phyloP scores from a whole-genome alignment of 2,888 invertebrate genomes.

The Sphinx pinastri region DNA sequence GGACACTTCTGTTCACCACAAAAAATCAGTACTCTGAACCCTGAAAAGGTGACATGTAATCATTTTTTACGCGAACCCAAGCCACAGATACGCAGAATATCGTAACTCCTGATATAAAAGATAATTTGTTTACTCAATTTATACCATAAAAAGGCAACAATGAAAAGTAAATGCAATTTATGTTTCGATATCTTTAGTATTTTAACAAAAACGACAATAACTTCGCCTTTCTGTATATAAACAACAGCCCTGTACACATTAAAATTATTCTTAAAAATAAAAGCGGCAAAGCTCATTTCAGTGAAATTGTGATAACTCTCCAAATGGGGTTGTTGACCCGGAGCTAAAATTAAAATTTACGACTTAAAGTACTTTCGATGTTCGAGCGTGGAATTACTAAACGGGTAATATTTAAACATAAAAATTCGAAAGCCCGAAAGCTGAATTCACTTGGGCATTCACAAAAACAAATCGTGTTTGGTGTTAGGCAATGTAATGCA shows the following conservation, averaged over 20 bases:
- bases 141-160: too few relatives aligned
- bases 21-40: too few relatives aligned
- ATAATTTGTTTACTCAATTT: too few relatives aligned
- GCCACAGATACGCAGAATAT: too few relatives aligned
- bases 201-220: background rate
- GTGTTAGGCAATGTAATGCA: conserved; percentile 71
- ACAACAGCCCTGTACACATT: background rate
- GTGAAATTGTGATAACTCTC: conserved; percentile 27
- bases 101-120: too few relatives aligned
- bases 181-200: background rate
- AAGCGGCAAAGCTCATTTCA: conserved; percentile 38
- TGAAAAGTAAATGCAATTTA: background rate
- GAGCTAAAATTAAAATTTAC: conserved; percentile 26
- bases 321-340: conserved; percentile 28
- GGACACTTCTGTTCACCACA: too few relatives aligned
- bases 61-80: too few relatives aligned
- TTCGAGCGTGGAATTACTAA: conserved; percentile 24
- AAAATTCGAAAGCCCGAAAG: conserved; percentile 52
- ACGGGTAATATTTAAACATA: conserved; percentile 55
- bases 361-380: conserved; percentile 18
- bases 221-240: background rate
- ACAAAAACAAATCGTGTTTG: conserved; percentile 69
- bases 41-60: too few relatives aligned
- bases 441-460: conserved; percentile 56
- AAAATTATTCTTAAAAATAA: conserved; percentile 48